Base-by-base conservation (phyloP, 2,797 vertebrate genomes). In the Rhinogobio ventralis region DNA sequence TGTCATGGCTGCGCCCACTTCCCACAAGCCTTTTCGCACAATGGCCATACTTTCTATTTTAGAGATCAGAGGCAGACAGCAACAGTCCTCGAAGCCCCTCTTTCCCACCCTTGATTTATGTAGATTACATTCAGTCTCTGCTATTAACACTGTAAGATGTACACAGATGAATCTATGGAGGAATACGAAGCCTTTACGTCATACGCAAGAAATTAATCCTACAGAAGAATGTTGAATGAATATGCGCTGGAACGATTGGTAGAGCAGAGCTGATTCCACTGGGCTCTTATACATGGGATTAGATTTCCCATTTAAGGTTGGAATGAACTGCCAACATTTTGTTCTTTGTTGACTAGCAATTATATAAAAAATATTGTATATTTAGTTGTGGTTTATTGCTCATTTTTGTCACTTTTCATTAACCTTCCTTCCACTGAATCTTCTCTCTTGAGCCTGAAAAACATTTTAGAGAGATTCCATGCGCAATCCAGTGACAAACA, bases 1-100 rank as follows among this genome's bases (percentile, higher is more conserved):
- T 94, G 92, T 91, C 93, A 94, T 94, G 94, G 93, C 93, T 94
- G 93, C 92, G 84, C 88, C 90, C 90, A 87, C 90, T 86, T 87
- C 91, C 86, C 87, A 85, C 87, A 39, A 89, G 87, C 78, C 74
- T 87, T 78, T 86, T 89, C 84, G 86, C 67, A 93, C 92, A 91
- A 93, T 93, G 89, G 91, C 85, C 81, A 72, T 89, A 90, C 88
- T 91, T 88, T 90, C 87, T 82, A 86, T 88, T 82, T 85, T 67
- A 49, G 85, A 88, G 88, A 92, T 90, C 90, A 80, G 86, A 89
- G 86, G 75, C 33, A 78, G 89, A 83, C 89, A 74, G 83, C 86
- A 83, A 84, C 89, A 55, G 87, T 85, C 74, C 86, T 87, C 66
- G 9, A 86, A 82, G 83, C 73, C 85, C 85, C 85, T 83, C 79